Evolutionary conservation across 2,888 invertebrate species (phyloP).

Genomic region (Hyposoter dolosus): DNA sequence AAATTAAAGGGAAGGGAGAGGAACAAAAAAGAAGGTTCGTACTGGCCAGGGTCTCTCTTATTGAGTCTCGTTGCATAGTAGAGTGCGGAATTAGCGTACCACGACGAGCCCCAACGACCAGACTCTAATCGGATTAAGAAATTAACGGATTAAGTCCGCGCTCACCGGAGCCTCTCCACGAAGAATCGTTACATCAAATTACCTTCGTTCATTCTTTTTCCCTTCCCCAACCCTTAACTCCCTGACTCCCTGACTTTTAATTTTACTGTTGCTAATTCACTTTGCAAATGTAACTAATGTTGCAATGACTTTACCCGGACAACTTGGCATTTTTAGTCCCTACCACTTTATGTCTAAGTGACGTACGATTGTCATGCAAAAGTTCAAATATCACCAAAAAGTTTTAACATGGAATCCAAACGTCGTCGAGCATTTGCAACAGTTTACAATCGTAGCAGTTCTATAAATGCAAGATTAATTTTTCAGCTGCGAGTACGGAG

Average conservation of each 20-base stretch:
- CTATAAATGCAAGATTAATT: not conserved
- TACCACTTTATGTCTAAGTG: not conserved
- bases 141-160: constrained; percentile 60
- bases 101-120: constrained; percentile 39
- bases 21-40: constrained; percentile 9
- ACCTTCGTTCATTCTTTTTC: constrained; percentile 38
- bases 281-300: constrained; percentile 5
- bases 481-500: not conserved
- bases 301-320: not conserved
- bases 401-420: not conserved
- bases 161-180: constrained; percentile 18
- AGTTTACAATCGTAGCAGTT: not conserved
- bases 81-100: constrained; percentile 52
- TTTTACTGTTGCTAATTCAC: constrained; percentile 18
- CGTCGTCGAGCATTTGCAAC: not conserved
- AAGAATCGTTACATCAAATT: constrained; percentile 60
- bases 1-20: constrained; percentile 20
- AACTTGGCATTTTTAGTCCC: not conserved
- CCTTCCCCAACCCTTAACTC: not conserved
- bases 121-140: constrained; percentile 60
- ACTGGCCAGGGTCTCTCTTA: constrained; percentile 20
- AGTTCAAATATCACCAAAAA: not conserved
- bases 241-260: constrained; percentile 31
- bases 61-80: constrained; percentile 35
- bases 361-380: not conserved